Base-by-base conservation (phyloP, 2,113 vertebrate genomes). In the Rhynchomys soricoides region DNA sequence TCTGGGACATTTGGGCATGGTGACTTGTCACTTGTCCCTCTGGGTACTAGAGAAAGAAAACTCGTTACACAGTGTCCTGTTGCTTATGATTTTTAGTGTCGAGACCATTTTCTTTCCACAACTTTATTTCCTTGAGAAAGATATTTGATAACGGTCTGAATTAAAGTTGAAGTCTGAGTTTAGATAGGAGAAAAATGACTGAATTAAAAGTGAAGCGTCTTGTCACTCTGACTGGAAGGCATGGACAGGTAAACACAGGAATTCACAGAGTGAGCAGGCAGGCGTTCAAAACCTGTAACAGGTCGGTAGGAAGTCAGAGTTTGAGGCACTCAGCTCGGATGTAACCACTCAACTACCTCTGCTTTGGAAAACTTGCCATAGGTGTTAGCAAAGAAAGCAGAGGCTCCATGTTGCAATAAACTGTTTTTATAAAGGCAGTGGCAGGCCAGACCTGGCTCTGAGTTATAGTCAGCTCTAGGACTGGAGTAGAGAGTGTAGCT, bases 1-100 rank as follows among this genome's bases (percentile, higher is more conserved):
- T 98, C 95, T 95, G 62, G 52, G 75, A 45, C 37, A 66, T 87
- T 95, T 15, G 57, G 87, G 91, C 95, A 43, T 89, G 95, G 95
- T 93, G 62, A 94, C 75, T 75, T 88, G 55, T 78, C 82, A 57
- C 68, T 87, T 94, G 45, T 88, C 2, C 82, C 75, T 82, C 77
- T 92, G 64, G 81, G 73, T 52, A 68, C 52, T 86, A 9, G 24
- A 7, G 95, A 86, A 74, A 55, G 73, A 34, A 93, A 83, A 73
- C 29, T 22, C 43, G 52, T 89, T n/a, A 68, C 64, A 77, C 50
- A 62, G 88, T 59, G 75, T 7, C 75, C 45, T 48, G 50, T 59
- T 87, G n/a, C 34, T 50, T 83, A 89, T 40, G 64, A 88, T 45
- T 89, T 93, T 96, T 83, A 94, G 79, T 45, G 75, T 34, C 15